These are phyloP conservation scores for Andrena praecox DNA, from an alignment of 2,888 invertebrate genomes.

Conservation along the genomic window DNA sequence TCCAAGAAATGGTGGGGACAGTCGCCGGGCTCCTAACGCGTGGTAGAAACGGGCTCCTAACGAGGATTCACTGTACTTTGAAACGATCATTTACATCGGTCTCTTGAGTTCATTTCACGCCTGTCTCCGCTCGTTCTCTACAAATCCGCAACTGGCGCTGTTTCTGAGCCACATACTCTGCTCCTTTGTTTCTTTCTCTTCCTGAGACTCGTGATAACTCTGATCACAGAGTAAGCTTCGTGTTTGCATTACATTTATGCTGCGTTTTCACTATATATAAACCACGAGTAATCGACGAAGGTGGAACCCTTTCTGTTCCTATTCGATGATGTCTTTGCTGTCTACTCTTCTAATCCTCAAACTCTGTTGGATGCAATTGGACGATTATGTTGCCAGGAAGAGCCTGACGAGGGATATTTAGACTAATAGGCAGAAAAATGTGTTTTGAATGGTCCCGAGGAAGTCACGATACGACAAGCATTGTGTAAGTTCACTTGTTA, in stretches of 20 bases:
- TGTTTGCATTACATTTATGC: conserved; percentile 40
- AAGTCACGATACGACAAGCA: conserved; percentile 23
- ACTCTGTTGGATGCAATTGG: background rate
- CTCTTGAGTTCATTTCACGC: conserved; percentile 20
- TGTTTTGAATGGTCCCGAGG: background rate
- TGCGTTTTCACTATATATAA: background rate
- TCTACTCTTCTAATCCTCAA: no score
- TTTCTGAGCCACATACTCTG: background rate
- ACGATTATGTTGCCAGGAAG: background rate
- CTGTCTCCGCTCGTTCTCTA: conserved; percentile 1
- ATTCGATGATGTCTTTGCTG: no score
- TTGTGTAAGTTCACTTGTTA: conserved; percentile 47
- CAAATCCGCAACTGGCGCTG: background rate
- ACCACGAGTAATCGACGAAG: background rate
- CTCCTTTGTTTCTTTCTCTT: conserved; percentile 21
- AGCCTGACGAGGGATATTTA: background rate
- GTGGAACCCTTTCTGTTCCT: no score
- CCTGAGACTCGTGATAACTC: conserved; percentile 2
- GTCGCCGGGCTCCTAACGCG: no score
- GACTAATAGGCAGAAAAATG: background rate
- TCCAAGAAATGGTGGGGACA: no score
- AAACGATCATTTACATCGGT: conserved; percentile 21
- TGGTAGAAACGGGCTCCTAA: no score
- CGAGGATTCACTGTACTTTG: no score
- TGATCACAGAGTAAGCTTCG: conserved; percentile 60